Percentiles rank a stretch among this genome's conserved stretches.
Conservation (phyloP, 1,140 invertebrate species). For the Dendroctonus ponderosae region DNA sequence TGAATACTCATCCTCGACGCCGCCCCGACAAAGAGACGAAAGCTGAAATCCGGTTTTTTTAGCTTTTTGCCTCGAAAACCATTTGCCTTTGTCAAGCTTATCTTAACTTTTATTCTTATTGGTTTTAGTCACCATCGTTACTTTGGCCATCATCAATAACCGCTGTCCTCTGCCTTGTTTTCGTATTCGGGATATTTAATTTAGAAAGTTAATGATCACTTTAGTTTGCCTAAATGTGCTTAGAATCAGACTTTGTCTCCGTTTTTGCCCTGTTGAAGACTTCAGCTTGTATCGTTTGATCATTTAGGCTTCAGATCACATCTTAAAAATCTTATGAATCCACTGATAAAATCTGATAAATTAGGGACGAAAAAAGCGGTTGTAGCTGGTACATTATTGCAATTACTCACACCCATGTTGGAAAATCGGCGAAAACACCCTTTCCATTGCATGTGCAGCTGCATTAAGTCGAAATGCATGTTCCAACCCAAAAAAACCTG, state of each 20-base stretch:
- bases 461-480: slow-evolving; percentile 1
- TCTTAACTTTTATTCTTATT: slow-evolving; percentile 33
- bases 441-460: neutral
- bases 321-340: too few relatives aligned
- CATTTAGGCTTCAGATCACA: too few relatives aligned
- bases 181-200: slow-evolving; percentile 17
- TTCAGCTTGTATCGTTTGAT: too few relatives aligned
- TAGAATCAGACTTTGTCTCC: neutral
- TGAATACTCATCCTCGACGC: too few relatives aligned
- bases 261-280: neutral
- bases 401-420: too few relatives aligned
- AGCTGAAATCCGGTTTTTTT: too few relatives aligned
- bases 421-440: too few relatives aligned
- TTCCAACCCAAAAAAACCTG: neutral
- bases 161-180: slow-evolving; percentile 23
- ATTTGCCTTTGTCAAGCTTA: slow-evolving; percentile 32
- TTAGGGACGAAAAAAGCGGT: too few relatives aligned
- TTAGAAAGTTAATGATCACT: slow-evolving; percentile 12
- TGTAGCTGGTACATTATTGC: too few relatives aligned
- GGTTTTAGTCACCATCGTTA: slow-evolving; percentile 24
- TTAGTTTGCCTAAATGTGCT: neutral
- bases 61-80: slow-evolving; percentile 20
- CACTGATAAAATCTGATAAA: too few relatives aligned
- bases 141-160: slow-evolving; percentile 31
- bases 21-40: too few relatives aligned